These are phyloP conservation scores for Gulo gulo DNA, from an alignment of 2,113 vertebrate species.

Conservation along the genomic window DNA sequence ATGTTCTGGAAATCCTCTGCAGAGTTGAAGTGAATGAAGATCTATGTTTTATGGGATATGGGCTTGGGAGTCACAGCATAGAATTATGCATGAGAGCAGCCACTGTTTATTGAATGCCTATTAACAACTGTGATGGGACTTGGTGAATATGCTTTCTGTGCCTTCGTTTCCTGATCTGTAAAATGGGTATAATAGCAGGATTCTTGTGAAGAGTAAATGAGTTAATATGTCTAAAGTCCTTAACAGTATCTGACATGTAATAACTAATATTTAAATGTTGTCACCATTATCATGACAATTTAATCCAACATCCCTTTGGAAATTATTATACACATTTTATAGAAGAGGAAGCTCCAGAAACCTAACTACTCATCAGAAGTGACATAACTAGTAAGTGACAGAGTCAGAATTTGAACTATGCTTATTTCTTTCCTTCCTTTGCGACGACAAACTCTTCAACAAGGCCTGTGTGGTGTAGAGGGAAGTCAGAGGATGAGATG, in stretches of 20 bases:
- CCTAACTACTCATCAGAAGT: not conserved
- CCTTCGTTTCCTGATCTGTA: not conserved
- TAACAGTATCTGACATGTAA: not conserved
- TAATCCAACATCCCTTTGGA: not conserved
- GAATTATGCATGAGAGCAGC: not conserved
- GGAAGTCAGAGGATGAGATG: not conserved
- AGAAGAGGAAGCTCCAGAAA: not conserved
- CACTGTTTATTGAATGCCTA: fast-evolving
- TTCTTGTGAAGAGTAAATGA: not conserved
- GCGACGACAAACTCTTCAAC: not conserved
- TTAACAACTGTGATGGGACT: not conserved
- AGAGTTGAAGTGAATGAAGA: not conserved
- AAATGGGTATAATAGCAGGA: not conserved
- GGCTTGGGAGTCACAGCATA: not conserved
- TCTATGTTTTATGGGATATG: no score
- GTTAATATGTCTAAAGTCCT: not conserved
- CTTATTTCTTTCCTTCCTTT: not conserved
- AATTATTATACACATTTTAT: not conserved
- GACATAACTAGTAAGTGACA: not conserved
- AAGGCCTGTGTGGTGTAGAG: not conserved
- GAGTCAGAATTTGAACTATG: not conserved
- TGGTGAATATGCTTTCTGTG: not conserved
- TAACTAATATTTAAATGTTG: not conserved
- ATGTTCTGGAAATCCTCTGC: not conserved
- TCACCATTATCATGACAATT: not conserved